phyloP scores from a whole-genome alignment of 1,140 invertebrate genomes.

The Brachionus rotundiformis region DNA sequence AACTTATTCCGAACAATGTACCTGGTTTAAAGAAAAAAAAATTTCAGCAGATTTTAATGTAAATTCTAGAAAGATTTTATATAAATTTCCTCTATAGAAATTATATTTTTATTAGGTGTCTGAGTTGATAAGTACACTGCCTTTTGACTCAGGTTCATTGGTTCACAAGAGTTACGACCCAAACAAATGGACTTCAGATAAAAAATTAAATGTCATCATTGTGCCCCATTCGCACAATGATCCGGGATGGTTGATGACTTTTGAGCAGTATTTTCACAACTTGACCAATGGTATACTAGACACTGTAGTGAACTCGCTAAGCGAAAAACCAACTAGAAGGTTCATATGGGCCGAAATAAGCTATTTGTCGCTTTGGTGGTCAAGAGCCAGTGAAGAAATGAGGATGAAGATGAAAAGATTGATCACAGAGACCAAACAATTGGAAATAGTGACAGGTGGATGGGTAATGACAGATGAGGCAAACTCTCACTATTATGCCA shows the following conservation, averaged over 20 bases:
- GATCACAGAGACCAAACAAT: conserved; percentile 77
- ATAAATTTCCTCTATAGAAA: too few relatives aligned
- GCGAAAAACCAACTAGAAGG: conserved; percentile 75
- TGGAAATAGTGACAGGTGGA: conserved; percentile 92
- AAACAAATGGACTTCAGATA: conserved; percentile 14
- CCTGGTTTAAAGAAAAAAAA: not conserved
- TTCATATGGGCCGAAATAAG: conserved; percentile 98
- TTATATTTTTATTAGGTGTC: not conserved
- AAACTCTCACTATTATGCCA: conserved; percentile 84
- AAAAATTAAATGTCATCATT: conserved; percentile 59
- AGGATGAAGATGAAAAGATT: conserved; percentile 74
- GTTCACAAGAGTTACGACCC: not conserved
- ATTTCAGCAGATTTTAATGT: not conserved
- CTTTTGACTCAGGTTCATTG: conserved; percentile 69
- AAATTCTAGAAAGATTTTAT: not conserved
- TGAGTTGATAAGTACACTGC: not conserved
- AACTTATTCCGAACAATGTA: not conserved
- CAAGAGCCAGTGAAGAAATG: conserved; percentile 72
- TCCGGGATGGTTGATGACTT: conserved; percentile 90
- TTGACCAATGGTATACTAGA: conserved; percentile 86
- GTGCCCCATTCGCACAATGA: conserved; percentile 84
- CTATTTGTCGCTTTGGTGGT: conserved; percentile 89
- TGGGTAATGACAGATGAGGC: conserved; percentile 99
- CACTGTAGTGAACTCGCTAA: conserved; percentile 81
- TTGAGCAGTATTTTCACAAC: conserved; percentile 84